phyloP scores from a whole-genome alignment of 1,140 invertebrate genomes.

The Rhizoglyphus robini region DNA sequence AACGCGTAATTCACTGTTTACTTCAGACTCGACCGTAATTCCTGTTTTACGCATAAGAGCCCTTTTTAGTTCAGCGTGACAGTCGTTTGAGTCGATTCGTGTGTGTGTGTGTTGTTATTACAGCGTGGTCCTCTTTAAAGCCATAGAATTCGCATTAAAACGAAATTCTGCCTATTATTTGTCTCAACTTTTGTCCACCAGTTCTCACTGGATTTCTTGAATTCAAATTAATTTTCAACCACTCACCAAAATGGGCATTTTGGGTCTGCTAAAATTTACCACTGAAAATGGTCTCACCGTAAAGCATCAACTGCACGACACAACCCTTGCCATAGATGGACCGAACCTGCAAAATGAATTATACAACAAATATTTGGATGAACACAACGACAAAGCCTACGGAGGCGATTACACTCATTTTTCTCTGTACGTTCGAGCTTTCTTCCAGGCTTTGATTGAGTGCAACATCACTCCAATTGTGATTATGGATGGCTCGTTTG shows the following conservation, averaged over 20 bases:
- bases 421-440: neutral
- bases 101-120: too few species aligned
- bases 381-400: neutral
- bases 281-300: neutral
- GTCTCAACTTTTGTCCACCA: too few species aligned
- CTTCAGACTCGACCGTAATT: too few species aligned
- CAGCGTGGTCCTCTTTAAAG: too few species aligned
- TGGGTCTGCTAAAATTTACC: neutral
- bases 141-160: too few species aligned
- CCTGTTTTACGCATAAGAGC: too few species aligned
- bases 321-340: neutral
- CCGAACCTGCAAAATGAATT: neutral
- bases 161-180: too few species aligned
- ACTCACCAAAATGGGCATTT: neutral
- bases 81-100: too few species aligned
- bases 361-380: neutral
- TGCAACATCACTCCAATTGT: neutral
- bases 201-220: too few species aligned
- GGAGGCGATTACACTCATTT: neutral
- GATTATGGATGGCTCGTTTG: neutral
- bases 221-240: too few species aligned
- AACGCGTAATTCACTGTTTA: too few species aligned
- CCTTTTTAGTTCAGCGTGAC: too few species aligned
- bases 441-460: neutral
- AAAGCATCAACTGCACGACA: neutral